phyloP scores from a whole-genome alignment of 2,797 vertebrate species.

The Molossus molossus region DNA sequence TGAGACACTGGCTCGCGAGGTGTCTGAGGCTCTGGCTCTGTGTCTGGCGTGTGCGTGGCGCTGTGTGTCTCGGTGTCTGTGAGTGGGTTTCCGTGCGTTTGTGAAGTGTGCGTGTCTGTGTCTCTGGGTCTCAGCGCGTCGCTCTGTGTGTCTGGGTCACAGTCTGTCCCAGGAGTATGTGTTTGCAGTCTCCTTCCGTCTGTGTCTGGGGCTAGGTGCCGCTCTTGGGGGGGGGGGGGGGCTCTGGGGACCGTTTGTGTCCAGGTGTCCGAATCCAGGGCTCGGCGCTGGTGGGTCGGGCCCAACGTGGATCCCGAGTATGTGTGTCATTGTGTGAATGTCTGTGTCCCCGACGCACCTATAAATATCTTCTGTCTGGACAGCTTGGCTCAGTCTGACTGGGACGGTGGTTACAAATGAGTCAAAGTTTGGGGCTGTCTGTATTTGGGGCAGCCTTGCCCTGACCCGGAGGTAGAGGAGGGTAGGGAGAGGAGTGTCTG shows the following conservation, averaged over 20 bases:
- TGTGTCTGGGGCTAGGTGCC: not conserved
- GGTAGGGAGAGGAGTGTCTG: not conserved
- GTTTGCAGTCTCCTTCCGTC: not conserved
- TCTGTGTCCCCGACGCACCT: slow-evolving; percentile 79
- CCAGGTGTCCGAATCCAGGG: slow-evolving; percentile 54
- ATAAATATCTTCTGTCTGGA: slow-evolving; percentile 88
- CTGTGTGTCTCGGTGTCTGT: not conserved
- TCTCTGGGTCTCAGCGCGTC: slow-evolving; percentile 26
- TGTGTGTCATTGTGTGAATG: slow-evolving; percentile 77
- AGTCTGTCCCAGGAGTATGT: not conserved
- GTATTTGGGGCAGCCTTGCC: slow-evolving; percentile 49
- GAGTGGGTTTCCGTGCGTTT: slow-evolving; percentile 27
- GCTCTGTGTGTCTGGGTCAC: slow-evolving; percentile 15
- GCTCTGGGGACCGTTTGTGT: not conserved
- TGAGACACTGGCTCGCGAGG: slow-evolving; percentile 67
- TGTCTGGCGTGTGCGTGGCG: slow-evolving; percentile 70
- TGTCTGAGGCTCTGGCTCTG: slow-evolving; percentile 70
- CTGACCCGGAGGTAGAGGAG: not conserved
- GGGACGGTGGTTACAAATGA: slow-evolving; percentile 81
- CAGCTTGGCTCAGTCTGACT: slow-evolving; percentile 85
- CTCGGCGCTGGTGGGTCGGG: slow-evolving; percentile 30
- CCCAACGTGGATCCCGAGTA: slow-evolving; percentile 41
- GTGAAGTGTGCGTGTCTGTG: slow-evolving; percentile 26
- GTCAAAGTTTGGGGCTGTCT: slow-evolving; percentile 83
- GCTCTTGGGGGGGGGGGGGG: not conserved